Conservation (phyloP, 2,888 invertebrate genomes). For the Drosophila helvetica region DNA sequence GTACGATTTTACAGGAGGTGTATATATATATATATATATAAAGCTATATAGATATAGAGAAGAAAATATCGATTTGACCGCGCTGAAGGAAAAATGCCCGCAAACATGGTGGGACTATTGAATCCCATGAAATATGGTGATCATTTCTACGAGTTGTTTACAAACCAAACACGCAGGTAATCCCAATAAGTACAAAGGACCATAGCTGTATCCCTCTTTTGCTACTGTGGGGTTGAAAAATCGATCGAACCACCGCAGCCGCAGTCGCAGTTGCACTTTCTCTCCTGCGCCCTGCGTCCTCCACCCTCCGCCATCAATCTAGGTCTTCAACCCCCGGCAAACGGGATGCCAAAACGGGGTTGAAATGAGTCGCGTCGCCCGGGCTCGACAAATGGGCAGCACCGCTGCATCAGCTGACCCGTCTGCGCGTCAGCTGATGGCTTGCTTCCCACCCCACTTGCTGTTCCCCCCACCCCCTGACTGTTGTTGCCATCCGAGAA, state of each 20-base stretch:
- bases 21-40: slow-evolving; percentile 65
- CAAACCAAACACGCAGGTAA: slow-evolving; percentile 82
- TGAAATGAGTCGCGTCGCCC: not conserved
- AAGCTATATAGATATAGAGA: slow-evolving; percentile 38
- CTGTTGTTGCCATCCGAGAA: not conserved
- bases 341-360: not conserved
- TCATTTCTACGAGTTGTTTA: slow-evolving; percentile 84
- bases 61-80: slow-evolving; percentile 66
- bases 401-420: slow-evolving; percentile 10
- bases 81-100: slow-evolving; percentile 23
- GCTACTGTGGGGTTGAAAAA: slow-evolving; percentile 67
- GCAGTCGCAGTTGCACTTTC: slow-evolving; percentile 20
- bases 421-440: slow-evolving; percentile 6
- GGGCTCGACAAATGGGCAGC: slow-evolving; percentile 6
- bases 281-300: slow-evolving; percentile 22
- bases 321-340: slow-evolving; percentile 37
- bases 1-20: slow-evolving; percentile 1
- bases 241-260: slow-evolving; percentile 58
- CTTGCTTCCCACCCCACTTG: slow-evolving; percentile 35
- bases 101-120: slow-evolving; percentile 82
- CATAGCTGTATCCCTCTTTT: slow-evolving; percentile 3
- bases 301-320: slow-evolving; percentile 70
- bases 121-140: slow-evolving; percentile 84
- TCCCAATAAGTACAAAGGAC: slow-evolving; percentile 24
- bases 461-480: slow-evolving; percentile 33